Evolutionary conservation across 2,888 invertebrate species (phyloP).

Genomic region (Trachelus iudaicus): DNA sequence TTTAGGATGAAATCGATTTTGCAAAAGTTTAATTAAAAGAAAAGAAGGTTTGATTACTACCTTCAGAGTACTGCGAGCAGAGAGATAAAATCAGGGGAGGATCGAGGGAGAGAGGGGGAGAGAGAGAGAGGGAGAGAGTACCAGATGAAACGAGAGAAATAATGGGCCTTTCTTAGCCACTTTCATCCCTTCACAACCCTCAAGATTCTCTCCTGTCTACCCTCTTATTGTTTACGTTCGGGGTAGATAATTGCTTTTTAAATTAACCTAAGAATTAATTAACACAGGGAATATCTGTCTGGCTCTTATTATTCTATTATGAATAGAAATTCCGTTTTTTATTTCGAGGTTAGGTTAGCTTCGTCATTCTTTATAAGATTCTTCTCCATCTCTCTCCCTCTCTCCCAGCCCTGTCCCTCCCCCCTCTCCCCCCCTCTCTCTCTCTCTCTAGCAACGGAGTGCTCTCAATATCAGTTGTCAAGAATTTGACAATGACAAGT

Average conservation of each 20-base stretch:
- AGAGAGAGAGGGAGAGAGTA: conserved; percentile 1
- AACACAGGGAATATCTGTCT: conserved; percentile 36
- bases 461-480: background rate
- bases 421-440: too few relatives aligned
- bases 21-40: conserved; percentile 21
- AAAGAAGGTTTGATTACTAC: conserved; percentile 4
- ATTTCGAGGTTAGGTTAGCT: background rate
- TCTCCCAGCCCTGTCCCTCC: too few relatives aligned
- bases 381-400: too few relatives aligned
- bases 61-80: background rate
- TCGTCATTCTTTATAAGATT: background rate
- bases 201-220: conserved; percentile 3
- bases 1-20: conserved; percentile 6
- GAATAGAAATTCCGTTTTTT: background rate
- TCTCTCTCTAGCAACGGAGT: background rate
- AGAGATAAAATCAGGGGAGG: background rate
- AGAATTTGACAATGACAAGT: background rate
- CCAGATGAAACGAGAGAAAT: conserved; percentile 5
- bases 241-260: conserved; percentile 49
- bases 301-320: background rate
- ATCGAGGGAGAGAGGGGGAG: background rate
- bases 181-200: conserved; percentile 10
- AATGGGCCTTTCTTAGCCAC: conserved; percentile 5
- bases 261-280: conserved; percentile 42
- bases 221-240: conserved; percentile 44